These are phyloP conservation scores for Camelus bactrianus DNA, from an alignment of 2,113 vertebrate species.

Conservation along the genomic window DNA sequence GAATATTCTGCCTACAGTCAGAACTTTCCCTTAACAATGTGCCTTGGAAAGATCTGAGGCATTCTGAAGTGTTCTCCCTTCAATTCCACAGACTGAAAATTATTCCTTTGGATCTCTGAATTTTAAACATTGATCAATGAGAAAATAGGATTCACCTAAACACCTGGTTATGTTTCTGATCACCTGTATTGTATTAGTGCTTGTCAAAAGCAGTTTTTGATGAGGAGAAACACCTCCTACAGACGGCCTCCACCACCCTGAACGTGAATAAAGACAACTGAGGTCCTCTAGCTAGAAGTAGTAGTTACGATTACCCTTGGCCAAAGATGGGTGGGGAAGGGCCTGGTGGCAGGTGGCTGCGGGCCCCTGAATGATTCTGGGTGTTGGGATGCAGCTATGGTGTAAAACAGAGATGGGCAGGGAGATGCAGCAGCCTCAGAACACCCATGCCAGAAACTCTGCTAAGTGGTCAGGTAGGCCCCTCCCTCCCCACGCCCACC, in stretches of 20 bases:
- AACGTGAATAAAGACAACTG: neutral
- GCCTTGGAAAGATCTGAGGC: neutral
- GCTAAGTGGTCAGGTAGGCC: neutral
- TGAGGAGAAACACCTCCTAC: neutral
- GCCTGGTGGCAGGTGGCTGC: neutral
- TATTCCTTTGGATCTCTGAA: neutral
- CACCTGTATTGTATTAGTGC: neutral
- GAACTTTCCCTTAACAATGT: neutral
- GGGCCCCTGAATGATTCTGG: neutral
- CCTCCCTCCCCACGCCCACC: neutral
- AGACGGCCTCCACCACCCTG: neutral
- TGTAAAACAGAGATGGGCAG: neutral
- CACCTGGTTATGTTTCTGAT: neutral
- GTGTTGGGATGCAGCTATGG: neutral
- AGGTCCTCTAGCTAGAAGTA: neutral
- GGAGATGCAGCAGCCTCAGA: neutral
- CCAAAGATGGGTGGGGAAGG: neutral
- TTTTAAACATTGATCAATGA: conserved; percentile 8
- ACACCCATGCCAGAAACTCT: neutral
- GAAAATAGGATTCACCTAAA: neutral
- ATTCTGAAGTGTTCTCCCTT: neutral
- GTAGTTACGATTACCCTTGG: neutral
- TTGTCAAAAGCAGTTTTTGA: conserved; percentile 19
- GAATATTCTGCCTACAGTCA: neutral
- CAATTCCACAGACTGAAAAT: neutral